Evolutionary conservation across 2,888 invertebrate genomes (phyloP), one percentile per base, ranked within the genome.

Genomic region (Rutpela maculata): DNA sequence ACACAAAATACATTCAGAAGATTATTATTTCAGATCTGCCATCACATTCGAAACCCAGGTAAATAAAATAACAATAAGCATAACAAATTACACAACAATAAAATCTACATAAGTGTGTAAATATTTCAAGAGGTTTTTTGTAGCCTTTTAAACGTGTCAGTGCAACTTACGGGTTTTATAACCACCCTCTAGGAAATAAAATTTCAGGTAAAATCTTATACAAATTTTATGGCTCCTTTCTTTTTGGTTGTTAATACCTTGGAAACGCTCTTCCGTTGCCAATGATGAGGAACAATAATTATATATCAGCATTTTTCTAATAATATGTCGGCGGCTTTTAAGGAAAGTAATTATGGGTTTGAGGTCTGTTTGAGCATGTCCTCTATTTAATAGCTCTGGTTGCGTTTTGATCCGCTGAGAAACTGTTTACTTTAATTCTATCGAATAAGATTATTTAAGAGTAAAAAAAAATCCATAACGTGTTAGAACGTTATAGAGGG

Each of bases 161-260:
- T 38, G 69, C 7, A 35, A 18, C 9, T 38, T 57, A 59, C 10
- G 17, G 59, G 38, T 55, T 68, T 70, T 70, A 70, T 26, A 12
- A 26, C 35, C 38, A 70, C 69, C 69, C 69, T 59, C 69, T 19
- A 38, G 35, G 69, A 35, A 35, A 57, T 70, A 38, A 70, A 70
- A 17, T 38, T 56, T 59, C 69, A 70, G 69, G 69, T 70, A 70
- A 70, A 59, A 55, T 18, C 59, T 38, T 15, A 18, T 43, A 38
- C 31, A 35, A 70, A 57, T 70, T 15, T 22, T 43, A 19, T 17
- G 7, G 31, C 31, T 56, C 12, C 11, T 56, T 68, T 26, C 31
- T 69, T 59, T 59, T 17, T 38, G 38, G 57, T 15, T 66, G 26
- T 62, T 62, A 31, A 69, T 63, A 15, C 22, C 31, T 15, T 9